Evolutionary conservation across 2,888 invertebrate species (phyloP).

Genomic region (Odontocolon sp.): DNA sequence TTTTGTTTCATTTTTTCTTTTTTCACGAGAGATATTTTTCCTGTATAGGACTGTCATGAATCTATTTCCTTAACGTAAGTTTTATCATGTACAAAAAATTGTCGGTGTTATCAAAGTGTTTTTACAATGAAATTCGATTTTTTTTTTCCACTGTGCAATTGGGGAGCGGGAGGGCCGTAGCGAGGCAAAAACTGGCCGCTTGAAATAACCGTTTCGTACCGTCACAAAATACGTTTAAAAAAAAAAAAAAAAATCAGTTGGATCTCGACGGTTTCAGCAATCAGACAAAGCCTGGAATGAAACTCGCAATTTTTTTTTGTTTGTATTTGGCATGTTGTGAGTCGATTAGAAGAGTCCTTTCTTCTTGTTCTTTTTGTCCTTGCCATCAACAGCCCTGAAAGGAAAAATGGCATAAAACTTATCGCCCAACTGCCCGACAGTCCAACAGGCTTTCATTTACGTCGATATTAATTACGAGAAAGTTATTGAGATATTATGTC

Average conservation of each 20-base stretch:
- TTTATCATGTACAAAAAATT: slow-evolving; percentile 60
- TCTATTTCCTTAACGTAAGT: slow-evolving; percentile 50
- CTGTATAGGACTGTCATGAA: slow-evolving; percentile 34
- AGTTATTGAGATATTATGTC: neutral
- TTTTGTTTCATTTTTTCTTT: neutral
- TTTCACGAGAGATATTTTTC: neutral
- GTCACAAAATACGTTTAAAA: slow-evolving; percentile 23
- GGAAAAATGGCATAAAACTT: slow-evolving; percentile 67
- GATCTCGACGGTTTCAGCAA: slow-evolving; percentile 38
- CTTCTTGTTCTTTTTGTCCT: slow-evolving; percentile 94
- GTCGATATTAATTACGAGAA: slow-evolving; percentile 6
- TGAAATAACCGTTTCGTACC: slow-evolving; percentile 26
- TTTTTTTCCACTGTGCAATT: slow-evolving; percentile 46
- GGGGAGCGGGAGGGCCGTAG: slow-evolving; percentile 21
- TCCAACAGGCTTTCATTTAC: slow-evolving; percentile 7
- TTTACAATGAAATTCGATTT: slow-evolving; percentile 57
- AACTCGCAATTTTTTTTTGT: slow-evolving; percentile 36
- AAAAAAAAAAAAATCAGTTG: slow-evolving; percentile 30
- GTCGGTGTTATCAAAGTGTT: slow-evolving; percentile 54
- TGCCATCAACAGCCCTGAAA: slow-evolving; percentile 91
- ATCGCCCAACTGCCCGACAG: slow-evolving; percentile 14
- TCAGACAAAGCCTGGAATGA: slow-evolving; percentile 43
- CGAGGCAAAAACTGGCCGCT: no score
- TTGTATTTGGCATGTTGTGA: slow-evolving; percentile 61
- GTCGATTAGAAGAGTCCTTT: slow-evolving; percentile 91